phyloP scores from a whole-genome alignment of 2,888 invertebrate genomes.

The Sinelater perroti region DNA sequence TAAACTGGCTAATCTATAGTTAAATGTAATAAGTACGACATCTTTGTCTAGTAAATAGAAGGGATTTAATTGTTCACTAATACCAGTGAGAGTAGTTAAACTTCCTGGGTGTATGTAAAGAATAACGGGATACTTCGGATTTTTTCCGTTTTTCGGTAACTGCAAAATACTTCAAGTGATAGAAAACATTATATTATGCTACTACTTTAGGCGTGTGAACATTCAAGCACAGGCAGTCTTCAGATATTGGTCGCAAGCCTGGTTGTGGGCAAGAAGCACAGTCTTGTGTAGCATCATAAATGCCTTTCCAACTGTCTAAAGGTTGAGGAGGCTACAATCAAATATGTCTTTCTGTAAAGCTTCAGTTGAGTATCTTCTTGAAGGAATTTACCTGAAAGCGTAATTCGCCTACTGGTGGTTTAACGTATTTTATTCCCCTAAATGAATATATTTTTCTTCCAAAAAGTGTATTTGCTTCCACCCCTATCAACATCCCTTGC shows the following conservation, averaged over 20 bases:
- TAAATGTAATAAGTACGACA: conserved; percentile 71
- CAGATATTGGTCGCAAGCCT: conserved; percentile 56
- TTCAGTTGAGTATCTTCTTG: background rate
- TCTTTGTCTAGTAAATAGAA: conserved; percentile 51
- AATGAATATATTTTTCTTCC: conserved; percentile 47
- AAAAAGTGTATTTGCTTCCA: conserved; percentile 40
- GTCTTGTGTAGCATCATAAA: conserved; percentile 44
- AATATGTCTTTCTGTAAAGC: background rate
- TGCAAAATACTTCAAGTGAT: no score
- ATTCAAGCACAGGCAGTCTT: conserved; percentile 69
- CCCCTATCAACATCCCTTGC: conserved; percentile 44
- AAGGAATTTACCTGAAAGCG: conserved; percentile 55
- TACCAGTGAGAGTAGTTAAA: conserved; percentile 66
- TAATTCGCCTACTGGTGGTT: conserved; percentile 52
- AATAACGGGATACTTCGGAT: conserved; percentile 62
- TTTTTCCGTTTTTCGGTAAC: conserved; percentile 49
- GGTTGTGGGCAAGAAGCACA: conserved; percentile 48
- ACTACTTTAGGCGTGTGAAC: conserved; percentile 62
- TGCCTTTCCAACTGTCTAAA: conserved; percentile 33
- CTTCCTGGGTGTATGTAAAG: conserved; percentile 71
- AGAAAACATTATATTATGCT: no score
- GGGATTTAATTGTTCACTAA: conserved; percentile 49
- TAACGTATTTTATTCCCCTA: conserved; percentile 46
- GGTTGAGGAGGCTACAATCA: conserved; percentile 36
- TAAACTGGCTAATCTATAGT: conserved; percentile 69